phyloP scores from a whole-genome alignment of 2,113 vertebrate species.

The Silurus asotus region DNA sequence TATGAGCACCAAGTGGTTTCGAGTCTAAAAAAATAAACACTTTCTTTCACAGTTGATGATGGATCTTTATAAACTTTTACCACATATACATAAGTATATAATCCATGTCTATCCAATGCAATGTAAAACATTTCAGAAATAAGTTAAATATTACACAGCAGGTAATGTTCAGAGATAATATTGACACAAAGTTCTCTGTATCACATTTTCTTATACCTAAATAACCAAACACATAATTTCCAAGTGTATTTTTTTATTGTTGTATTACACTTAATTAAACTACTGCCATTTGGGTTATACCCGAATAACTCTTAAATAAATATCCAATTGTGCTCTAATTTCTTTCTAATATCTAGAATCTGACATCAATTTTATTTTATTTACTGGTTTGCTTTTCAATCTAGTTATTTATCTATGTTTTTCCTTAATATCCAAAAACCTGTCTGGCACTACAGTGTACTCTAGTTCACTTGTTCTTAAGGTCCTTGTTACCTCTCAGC shows the following conservation, averaged over 20 bases:
- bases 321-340: background rate
- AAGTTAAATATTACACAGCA: background rate
- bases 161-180: background rate
- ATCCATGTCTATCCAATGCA: background rate
- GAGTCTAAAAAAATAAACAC: background rate
- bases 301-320: background rate
- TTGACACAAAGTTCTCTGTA: background rate
- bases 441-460: background rate
- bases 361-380: background rate
- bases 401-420: background rate
- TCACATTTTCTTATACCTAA: background rate
- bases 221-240: background rate
- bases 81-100: background rate
- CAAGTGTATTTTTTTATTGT: no score
- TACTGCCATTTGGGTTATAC: background rate
- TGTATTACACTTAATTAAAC: background rate
- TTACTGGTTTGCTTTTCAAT: background rate
- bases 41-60: background rate
- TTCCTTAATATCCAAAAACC: background rate
- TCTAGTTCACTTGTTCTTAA: background rate
- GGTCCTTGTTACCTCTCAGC: background rate
- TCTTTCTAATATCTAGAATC: background rate
- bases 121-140: background rate
- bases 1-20: background rate
- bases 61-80: background rate